Conservation (phyloP, 2,888 invertebrate species). For the Branchellion lobata region DNA sequence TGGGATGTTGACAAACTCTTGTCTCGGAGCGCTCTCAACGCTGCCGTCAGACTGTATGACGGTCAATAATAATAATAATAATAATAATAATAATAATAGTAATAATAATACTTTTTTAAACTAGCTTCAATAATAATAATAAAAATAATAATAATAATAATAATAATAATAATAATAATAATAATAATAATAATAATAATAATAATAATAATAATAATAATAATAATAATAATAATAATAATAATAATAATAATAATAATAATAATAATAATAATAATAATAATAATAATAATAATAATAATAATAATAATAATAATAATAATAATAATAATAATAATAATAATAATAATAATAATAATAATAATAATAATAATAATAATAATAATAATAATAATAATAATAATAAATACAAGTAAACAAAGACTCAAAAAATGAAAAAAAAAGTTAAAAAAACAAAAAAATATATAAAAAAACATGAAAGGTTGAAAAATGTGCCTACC, state of each 20-base stretch:
- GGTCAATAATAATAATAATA: not conserved
- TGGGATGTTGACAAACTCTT: not conserved
- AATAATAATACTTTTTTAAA: not conserved
- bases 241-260: no score
- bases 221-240: no score
- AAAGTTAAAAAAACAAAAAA: no score
- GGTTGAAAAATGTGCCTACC: conserved; percentile 10
- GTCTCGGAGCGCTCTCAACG: not conserved
- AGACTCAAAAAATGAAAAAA: no score
- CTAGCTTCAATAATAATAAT: not conserved
- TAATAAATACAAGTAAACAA: no score
- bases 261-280: no score
- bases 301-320: not conserved
- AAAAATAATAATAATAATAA: not conserved
- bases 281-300: not conserved
- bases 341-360: no score
- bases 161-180: not conserved
- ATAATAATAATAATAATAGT: conserved; percentile 3
- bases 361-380: no score
- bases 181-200: no score
- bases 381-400: no score
- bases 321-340: not conserved
- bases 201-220: no score
- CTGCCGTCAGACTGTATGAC: not conserved
- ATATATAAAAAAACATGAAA: no score